Evolutionary conservation across 2,797 vertebrate genomes (phyloP), one percentile per base, ranked within the genome.

Genomic region (Lagocephalus sceleratus): DNA sequence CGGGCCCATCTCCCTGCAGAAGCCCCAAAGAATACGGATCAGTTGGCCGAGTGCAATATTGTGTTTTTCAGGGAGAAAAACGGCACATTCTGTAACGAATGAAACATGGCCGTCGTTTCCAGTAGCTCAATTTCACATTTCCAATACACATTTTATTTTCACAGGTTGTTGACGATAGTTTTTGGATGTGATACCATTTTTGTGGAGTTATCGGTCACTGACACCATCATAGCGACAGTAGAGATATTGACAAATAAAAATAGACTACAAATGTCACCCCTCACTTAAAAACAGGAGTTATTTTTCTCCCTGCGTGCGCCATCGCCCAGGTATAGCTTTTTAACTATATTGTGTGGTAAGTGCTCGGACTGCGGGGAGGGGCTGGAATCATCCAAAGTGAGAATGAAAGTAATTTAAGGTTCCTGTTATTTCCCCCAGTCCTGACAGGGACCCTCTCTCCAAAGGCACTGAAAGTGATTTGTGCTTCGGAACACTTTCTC

Each of bases 391-490:
- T 74, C 61, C 54, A 59, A 46, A 68, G 67, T 60, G 66, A 68
- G 71, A 60, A 20, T 74, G 56, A 70, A 71, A 82, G 76, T 75
- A 51, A n/a, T 76, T 84, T 81, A 76, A 73, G 73, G 66, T 65
- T 64, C 45, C 38, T 73, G 55, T 73, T 74, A 61, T 66, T 64
- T 66, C 51, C 60, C 66, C 22, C 42, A 40, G 57, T 63, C 66
- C 61, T 71, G 75, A 78, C 76, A 75, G 68, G 3, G 6, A 16
- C 58, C 54, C 53, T 66, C 53, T 66, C 65, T 76, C 58, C 57
- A 48, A 71, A 68, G 72, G 52, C 52, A 60, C 68, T 54, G 59
- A 77, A 76, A 74, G 67, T 76, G 75, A 80, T 76, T 71, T 77
- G 71, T 70, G 71, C 67, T 45, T 53, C 44, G 51, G 61, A 62